Conservation (phyloP, 2,888 invertebrate species). For the Crematogaster levior region DNA sequence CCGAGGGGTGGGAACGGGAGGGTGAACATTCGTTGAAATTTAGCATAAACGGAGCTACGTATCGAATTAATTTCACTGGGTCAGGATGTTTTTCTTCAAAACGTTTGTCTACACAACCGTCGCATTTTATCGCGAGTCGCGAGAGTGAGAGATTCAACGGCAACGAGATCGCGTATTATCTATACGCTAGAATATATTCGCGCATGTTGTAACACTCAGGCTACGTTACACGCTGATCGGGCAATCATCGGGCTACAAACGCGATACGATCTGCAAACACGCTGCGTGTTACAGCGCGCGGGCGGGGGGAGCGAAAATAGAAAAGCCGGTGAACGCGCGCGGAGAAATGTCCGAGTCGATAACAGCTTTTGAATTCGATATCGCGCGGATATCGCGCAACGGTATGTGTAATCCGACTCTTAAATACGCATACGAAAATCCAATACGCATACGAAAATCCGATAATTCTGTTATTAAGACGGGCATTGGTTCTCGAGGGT, state of each 20-base stretch:
- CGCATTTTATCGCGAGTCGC: background rate
- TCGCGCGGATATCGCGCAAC: background rate
- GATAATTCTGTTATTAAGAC: conserved; percentile 27
- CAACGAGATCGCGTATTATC: conserved; percentile 18
- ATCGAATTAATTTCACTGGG: too few relatives aligned
- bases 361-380: conserved; percentile 30
- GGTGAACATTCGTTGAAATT: too few relatives aligned
- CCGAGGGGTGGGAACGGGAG: background rate
- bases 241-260: conserved; percentile 27
- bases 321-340: conserved; percentile 9
- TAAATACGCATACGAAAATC: too few relatives aligned
- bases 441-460: background rate
- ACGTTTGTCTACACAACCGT: too few relatives aligned
- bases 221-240: conserved; percentile 9
- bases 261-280: conserved; percentile 35
- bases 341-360: conserved; percentile 14
- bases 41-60: background rate
- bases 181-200: conserved; percentile 4
- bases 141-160: background rate
- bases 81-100: background rate
- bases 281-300: background rate
- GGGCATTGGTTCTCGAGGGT: background rate
- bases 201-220: background rate
- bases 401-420: conserved; percentile 18
- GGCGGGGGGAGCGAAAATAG: background rate